phyloP scores from a whole-genome alignment of 2,888 invertebrate species.

The Galerucella pusilla region DNA sequence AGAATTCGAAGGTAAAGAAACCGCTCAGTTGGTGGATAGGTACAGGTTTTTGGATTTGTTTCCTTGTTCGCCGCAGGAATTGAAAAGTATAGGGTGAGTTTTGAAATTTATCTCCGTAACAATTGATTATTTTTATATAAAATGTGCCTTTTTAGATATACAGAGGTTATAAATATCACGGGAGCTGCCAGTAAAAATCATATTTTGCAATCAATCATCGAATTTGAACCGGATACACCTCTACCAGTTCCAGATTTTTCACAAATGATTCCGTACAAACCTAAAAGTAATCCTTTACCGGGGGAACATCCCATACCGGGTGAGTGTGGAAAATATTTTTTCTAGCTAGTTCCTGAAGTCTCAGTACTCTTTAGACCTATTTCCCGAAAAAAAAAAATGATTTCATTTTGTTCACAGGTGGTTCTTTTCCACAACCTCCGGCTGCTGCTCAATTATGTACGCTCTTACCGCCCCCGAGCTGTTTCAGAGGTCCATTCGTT shows the following conservation, averaged over 20 bases:
- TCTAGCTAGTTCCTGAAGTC: no score
- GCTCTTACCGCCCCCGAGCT: conserved; percentile 90
- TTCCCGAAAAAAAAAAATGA: no score
- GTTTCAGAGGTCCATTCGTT: conserved; percentile 97
- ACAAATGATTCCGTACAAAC: conserved; percentile 99
- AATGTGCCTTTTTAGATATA: conserved; percentile 56
- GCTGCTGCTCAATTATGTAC: conserved; percentile 90
- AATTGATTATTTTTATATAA: neutral
- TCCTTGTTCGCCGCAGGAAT: conserved; percentile 91
- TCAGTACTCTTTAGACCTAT: no score
- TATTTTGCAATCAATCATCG: conserved; percentile 61
- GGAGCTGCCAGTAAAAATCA: conserved; percentile 60
- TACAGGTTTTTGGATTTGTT: conserved; percentile 96
- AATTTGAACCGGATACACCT: conserved; percentile 66
- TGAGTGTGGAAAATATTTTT: conserved; percentile 32
- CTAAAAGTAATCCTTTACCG: conserved; percentile 84
- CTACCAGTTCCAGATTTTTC: conserved; percentile 88
- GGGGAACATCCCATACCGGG: conserved; percentile 68
- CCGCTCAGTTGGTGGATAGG: conserved; percentile 94
- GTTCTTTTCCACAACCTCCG: conserved; percentile 94
- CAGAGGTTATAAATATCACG: conserved; percentile 63
- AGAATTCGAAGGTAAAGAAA: conserved; percentile 97
- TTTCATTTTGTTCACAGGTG: conserved; percentile 71
- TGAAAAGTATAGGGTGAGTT: conserved; percentile 85
- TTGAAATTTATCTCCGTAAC: neutral